Evolutionary conservation across 53 echinoderm and acorn worm genomes (phyloP).

Genomic region (Stichopus horrens): DNA sequence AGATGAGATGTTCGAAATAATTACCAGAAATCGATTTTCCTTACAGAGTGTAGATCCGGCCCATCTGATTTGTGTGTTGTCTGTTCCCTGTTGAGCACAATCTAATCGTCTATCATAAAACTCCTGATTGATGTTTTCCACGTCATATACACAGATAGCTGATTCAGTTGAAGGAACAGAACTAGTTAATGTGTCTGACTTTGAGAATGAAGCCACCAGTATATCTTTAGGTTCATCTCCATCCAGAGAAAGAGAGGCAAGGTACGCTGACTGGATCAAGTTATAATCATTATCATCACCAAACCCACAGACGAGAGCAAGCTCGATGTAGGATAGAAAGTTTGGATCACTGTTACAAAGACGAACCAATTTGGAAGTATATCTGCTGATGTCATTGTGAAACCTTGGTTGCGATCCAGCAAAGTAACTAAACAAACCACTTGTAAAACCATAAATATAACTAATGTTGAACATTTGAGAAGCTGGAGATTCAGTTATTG

Average conservation of each 20-base stretch:
- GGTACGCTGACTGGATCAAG: constrained; percentile 73
- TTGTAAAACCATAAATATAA: constrained; percentile 76
- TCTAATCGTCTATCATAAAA: constrained; percentile 54
- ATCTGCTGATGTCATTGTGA: constrained; percentile 35
- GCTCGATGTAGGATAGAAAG: constrained; percentile 77
- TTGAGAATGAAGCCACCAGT: constrained; percentile 69
- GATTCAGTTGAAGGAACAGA: constrained; percentile 47
- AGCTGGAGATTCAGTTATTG: constrained; percentile 35
- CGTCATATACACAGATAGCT: constrained; percentile 78
- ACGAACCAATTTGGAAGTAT: constrained; percentile 76
- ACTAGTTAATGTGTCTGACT: constrained; percentile 30
- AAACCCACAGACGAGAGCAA: constrained; percentile 53
- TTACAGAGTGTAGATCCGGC: constrained; percentile 32
- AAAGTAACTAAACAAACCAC: constrained; percentile 76
- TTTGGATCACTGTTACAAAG: constrained; percentile 70
- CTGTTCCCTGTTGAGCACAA: constrained; percentile 58
- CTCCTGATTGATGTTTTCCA: constrained; percentile 52
- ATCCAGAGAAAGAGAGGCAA: constrained; percentile 52
- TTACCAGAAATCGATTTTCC: constrained; percentile 42
- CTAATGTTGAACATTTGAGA: constrained; percentile 70
- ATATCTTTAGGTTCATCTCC: constrained; percentile 56
- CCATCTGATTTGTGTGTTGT: constrained; percentile 76
- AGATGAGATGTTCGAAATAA: not conserved
- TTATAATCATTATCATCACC: constrained; percentile 55
- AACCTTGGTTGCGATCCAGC: constrained; percentile 64